Conservation (phyloP, 2,888 invertebrate genomes). For the Trachelus stipa region DNA sequence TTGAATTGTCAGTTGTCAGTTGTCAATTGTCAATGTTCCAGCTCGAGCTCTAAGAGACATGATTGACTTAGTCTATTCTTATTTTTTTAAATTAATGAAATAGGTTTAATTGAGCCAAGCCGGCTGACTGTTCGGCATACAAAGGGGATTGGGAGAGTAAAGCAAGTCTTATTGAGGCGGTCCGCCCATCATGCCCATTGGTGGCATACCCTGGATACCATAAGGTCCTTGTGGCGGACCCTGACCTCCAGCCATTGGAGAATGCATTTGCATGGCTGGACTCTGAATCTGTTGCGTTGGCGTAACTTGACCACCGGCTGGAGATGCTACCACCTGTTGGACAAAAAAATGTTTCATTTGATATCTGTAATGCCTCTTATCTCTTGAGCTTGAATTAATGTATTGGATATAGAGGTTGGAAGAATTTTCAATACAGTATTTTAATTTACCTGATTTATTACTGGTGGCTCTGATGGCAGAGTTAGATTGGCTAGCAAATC, state of each 20-base stretch:
- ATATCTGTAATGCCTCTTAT: neutral
- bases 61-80: neutral
- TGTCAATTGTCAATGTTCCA: neutral
- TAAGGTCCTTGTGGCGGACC: conserved; percentile 61
- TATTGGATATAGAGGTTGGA: neutral
- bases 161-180: conserved; percentile 60
- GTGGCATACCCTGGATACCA: conserved; percentile 60
- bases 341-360: conserved; percentile 15
- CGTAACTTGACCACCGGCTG: conserved; percentile 67
- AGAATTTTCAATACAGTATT: neutral
- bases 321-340: conserved; percentile 66
- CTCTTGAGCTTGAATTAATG: neutral
- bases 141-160: conserved; percentile 49
- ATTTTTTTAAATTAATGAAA: neutral
- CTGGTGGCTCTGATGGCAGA: conserved; percentile 82
- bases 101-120: conserved; percentile 38
- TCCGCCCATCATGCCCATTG: conserved; percentile 64
- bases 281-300: conserved; percentile 71
- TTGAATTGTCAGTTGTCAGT: neutral
- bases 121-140: conserved; percentile 40
- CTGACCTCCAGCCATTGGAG: conserved; percentile 69
- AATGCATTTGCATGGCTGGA: conserved; percentile 72
- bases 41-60: neutral
- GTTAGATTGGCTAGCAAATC: conserved; percentile 88
- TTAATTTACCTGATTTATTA: conserved; percentile 62